A percentile compares a stretch with the other conserved stretches of the same genome.
Conservation (phyloP, 1,140 invertebrate genomes). For the Rhynchophorus ferrugineus region DNA sequence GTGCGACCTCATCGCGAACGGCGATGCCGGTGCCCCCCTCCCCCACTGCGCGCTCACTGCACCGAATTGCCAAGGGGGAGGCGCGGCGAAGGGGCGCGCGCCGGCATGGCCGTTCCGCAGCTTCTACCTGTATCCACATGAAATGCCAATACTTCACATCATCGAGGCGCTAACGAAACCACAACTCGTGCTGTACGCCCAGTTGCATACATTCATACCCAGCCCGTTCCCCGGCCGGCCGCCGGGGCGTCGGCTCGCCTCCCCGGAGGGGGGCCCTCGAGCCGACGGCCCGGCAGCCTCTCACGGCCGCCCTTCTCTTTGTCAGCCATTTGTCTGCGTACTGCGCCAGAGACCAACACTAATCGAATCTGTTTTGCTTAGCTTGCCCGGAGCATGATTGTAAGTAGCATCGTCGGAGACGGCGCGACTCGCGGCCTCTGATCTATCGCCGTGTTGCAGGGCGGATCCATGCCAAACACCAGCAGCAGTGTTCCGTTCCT, state of each 20-base stretch:
- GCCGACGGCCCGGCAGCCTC: no score
- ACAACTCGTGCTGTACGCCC: neutral
- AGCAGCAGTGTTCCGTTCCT: conserved; percentile 80
- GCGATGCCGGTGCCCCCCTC: conserved; percentile 2
- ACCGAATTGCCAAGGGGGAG: no score
- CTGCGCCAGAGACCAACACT: neutral
- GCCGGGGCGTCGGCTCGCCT: no score
- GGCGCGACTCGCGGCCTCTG: neutral
- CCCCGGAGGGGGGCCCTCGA: neutral
- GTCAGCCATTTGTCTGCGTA: neutral
- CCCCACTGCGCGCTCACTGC: no score
- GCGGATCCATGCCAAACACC: conserved; percentile 78
- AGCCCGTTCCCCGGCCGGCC: no score
- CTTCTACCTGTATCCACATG: neutral
- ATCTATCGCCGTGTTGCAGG: conserved; percentile 45
- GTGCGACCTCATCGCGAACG: neutral
- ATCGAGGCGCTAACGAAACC: neutral
- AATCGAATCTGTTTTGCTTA: conserved; percentile 40
- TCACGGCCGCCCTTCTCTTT: neutral
- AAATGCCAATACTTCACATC: neutral
- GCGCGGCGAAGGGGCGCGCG: no score
- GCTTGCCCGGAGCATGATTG: conserved; percentile 78
- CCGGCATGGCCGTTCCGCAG: neutral
- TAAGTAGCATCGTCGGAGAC: conserved; percentile 55
- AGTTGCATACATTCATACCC: neutral